Base-by-base conservation (phyloP, 1,140 invertebrate species). In the Drosophila miranda region DNA sequence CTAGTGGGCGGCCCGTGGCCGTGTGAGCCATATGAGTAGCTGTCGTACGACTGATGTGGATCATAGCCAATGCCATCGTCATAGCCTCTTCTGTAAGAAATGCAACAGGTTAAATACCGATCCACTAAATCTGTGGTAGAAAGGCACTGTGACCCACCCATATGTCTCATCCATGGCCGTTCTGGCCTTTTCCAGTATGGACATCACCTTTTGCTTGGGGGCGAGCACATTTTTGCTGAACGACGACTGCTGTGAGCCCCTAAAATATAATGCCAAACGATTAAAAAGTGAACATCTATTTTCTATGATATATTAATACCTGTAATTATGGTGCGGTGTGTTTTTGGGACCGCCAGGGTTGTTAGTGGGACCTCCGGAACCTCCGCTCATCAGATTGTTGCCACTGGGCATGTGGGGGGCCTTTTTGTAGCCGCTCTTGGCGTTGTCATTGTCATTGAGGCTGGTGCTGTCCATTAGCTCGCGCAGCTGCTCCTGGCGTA, bases 141-240 rank as follows among this genome's bases (percentile, higher is more conserved):
- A 11, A 23, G n/a, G 4, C 3, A 45, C 2, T 9, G 11, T 6
- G 13, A 66, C 91, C 90, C 78, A 95, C 93, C 93, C 93, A 66
- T 95, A 95, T 57, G 93, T 94, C 78, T 95, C 94, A 89, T 96
- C 95, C 94, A 97, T 96, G 11, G 95, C 95, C 28, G 94, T 93
- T 56, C 95, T 92, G 0, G 96, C 96, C 55, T 95, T 93, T 91
- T 97, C 96, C 63, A 97, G 92, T 72, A 96, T 97, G 44, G 95
- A 96, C 91, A 96, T 93, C 1, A 96, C 95, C 91, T 96, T 96
- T 49, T 94, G 94, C 91, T 96, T 96, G n/a, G 93, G 92, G 16
- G 94, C 93, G 63, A 94, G 92, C 2, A 93, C 60, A 91, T 92
- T 75, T 89, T 90, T 78, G 71, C 83, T 91, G 26, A 92, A 90